Evolutionary conservation across 2,888 invertebrate genomes (phyloP).

Genomic region (Leucophora obtusa): DNA sequence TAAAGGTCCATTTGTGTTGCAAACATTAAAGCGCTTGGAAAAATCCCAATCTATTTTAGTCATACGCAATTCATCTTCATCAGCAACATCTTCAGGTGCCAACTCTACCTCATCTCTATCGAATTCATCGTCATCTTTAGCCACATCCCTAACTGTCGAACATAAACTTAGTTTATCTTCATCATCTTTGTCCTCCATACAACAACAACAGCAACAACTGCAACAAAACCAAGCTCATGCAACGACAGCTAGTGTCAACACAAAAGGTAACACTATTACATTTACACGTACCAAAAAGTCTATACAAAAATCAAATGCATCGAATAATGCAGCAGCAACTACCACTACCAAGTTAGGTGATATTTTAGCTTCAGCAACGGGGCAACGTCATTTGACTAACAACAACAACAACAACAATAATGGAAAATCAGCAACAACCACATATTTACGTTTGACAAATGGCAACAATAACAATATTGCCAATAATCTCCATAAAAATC

Average conservation of each 20-base stretch:
- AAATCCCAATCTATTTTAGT: constrained; percentile 78
- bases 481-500: constrained; percentile 63
- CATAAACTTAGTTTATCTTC: constrained; percentile 64
- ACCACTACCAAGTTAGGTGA: constrained; percentile 64
- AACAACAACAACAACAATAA: constrained; percentile 9
- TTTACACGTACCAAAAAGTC: constrained; percentile 71
- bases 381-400: constrained; percentile 54
- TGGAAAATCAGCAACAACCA: constrained; percentile 67
- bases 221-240: constrained; percentile 45
- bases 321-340: constrained; percentile 32
- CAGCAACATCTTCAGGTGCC: constrained; percentile 63
- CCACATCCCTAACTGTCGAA: constrained; percentile 60
- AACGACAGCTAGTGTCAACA: constrained; percentile 66
- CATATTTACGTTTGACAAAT: constrained; percentile 72
- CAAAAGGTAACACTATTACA: constrained; percentile 68
- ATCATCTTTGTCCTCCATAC: constrained; percentile 63
- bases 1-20: constrained; percentile 77
- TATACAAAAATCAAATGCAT: constrained; percentile 60
- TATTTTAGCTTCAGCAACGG: constrained; percentile 62
- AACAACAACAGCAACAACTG: constrained; percentile 51
- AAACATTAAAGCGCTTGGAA: constrained; percentile 78
- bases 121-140: constrained; percentile 59
- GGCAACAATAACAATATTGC: constrained; percentile 44
- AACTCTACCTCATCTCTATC: constrained; percentile 62
- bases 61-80: constrained; percentile 71